phyloP scores from a whole-genome alignment of 1,140 invertebrate species.

The Sycobia sp. region DNA sequence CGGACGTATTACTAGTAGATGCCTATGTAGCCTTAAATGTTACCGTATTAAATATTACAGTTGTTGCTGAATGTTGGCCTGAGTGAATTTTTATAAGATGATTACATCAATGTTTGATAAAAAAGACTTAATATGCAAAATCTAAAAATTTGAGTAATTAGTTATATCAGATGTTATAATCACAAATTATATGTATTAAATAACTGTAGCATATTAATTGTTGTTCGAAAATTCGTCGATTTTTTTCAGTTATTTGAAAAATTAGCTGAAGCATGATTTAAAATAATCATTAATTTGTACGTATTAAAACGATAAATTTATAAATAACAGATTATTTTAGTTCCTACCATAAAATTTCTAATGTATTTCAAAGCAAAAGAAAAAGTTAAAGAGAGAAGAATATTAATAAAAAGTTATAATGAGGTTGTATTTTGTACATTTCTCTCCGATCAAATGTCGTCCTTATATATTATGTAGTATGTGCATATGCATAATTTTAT shows the following conservation, averaged over 20 bases:
- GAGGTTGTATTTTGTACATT: slow-evolving; percentile 9
- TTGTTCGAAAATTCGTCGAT: neutral
- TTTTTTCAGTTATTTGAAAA: neutral
- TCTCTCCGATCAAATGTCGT: slow-evolving; percentile 3
- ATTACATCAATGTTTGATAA: slow-evolving; percentile 5
- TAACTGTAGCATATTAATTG: neutral
- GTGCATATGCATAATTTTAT: slow-evolving; percentile 6
- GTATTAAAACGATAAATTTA: too few relatives aligned
- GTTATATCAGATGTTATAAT: neutral
- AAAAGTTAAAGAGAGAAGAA: neutral
- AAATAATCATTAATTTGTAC: neutral
- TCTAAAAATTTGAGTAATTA: neutral
- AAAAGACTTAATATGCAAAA: neutral
- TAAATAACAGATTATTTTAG: slow-evolving; percentile 13
- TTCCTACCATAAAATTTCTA: slow-evolving; percentile 1
- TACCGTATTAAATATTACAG: slow-evolving; percentile 1
- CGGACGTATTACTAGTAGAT: slow-evolving; percentile 15
- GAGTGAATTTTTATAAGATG: slow-evolving; percentile 13
- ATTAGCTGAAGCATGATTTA: neutral
- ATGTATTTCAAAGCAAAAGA: slow-evolving; percentile 9
- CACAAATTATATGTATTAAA: slow-evolving; percentile 9
- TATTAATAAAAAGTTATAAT: neutral
- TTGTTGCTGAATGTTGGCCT: slow-evolving; percentile 16
- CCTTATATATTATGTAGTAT: slow-evolving; percentile 9
- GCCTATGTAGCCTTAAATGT: slow-evolving; percentile 2